Evolutionary conservation across 2,797 vertebrate genomes (phyloP).

Genomic region (Aplochiton taeniatus): DNA sequence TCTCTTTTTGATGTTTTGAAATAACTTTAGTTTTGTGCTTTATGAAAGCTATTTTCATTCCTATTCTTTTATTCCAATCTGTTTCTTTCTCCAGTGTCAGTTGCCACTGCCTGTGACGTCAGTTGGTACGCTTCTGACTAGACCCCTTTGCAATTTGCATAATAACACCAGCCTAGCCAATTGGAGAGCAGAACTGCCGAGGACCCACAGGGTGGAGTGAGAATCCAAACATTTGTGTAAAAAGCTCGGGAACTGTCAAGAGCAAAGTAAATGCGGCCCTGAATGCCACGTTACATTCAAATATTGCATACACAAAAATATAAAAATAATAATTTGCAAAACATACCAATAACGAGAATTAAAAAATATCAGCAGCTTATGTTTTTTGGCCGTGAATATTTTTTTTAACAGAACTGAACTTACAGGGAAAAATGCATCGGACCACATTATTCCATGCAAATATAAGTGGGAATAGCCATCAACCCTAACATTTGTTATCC

Average conservation of each 20-base stretch:
- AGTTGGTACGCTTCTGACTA: conserved; percentile 62
- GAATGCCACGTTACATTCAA: too few relatives aligned
- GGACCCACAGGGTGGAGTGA: conserved; percentile 64
- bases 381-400: too few relatives aligned
- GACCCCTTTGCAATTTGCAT: conserved; percentile 78
- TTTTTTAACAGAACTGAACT: too few relatives aligned
- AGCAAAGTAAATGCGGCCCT: conserved; percentile 26
- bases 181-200: conserved; percentile 50
- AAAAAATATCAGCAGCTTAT: too few relatives aligned
- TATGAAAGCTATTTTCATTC: conserved; percentile 48
- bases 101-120: conserved; percentile 81
- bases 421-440: too few relatives aligned
- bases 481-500: too few relatives aligned
- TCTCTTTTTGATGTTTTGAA: conserved; percentile 41
- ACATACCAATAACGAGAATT: too few relatives aligned
- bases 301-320: too few relatives aligned
- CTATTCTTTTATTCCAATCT: conserved; percentile 45
- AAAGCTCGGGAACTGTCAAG: conserved; percentile 49
- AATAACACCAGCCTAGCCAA: conserved; percentile 73
- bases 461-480: too few relatives aligned
- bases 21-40: conserved; percentile 50
- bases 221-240: conserved; percentile 73
- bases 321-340: too few relatives aligned
- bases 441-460: too few relatives aligned
- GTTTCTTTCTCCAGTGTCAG: conserved; percentile 55